These are phyloP conservation scores for Choreutis nemorana DNA, from an alignment of 2,888 invertebrate genomes.

Conservation along the genomic window DNA sequence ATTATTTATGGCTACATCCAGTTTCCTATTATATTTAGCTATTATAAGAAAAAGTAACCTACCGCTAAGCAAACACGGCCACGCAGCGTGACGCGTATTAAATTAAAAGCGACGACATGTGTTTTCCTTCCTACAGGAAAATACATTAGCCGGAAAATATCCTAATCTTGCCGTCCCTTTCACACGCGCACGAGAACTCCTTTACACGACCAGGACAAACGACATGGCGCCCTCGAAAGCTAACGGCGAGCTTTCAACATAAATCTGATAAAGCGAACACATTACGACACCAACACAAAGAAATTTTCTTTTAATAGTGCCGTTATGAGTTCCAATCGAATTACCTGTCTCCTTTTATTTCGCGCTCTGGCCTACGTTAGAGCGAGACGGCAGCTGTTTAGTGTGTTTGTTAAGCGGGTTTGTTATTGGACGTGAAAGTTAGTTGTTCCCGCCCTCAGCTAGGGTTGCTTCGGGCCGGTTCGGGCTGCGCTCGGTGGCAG, in stretches of 20 bases:
- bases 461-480: constrained; percentile 53
- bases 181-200: constrained; percentile 14
- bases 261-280: constrained; percentile 63
- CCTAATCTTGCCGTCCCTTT: constrained; percentile 29
- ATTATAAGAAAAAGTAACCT: constrained; percentile 10
- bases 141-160: constrained; percentile 62
- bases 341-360: constrained; percentile 21
- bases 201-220: constrained; percentile 23
- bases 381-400: constrained; percentile 4
- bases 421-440: constrained; percentile 55
- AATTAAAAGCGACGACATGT: constrained; percentile 65
- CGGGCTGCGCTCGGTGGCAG: constrained; percentile 28
- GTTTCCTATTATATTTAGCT: too few relatives aligned
- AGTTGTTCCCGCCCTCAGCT: constrained; percentile 44
- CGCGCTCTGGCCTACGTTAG: neutral
- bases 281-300: constrained; percentile 58
- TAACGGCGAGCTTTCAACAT: constrained; percentile 62
- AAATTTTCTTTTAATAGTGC: constrained; percentile 46
- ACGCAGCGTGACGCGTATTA: constrained; percentile 62
- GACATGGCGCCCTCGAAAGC: constrained; percentile 48
- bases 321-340: constrained; percentile 21
- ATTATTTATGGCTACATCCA: too few relatives aligned
- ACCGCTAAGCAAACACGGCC: constrained; percentile 32
- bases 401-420: constrained; percentile 10
- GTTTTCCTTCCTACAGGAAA: constrained; percentile 66